Base-by-base conservation (phyloP, 2,888 invertebrate species). In the Hemicrepidius hirtus region DNA sequence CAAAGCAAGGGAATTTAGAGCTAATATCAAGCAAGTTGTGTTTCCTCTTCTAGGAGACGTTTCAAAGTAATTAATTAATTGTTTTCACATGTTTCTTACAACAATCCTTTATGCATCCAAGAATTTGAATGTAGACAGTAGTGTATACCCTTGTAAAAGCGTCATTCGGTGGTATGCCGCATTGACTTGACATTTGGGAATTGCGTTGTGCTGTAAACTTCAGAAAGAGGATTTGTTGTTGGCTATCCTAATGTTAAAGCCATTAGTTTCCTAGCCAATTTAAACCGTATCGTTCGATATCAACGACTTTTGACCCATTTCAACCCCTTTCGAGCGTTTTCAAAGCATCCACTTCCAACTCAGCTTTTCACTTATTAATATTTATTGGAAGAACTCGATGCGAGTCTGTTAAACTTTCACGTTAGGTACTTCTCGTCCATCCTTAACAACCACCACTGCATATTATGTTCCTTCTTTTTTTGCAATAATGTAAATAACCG, bases 211-310 rank as follows among this genome's bases (percentile, higher is more conserved):
- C 16, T 44, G 44, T 44, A 44, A 44, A 44, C 44, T 44, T 44
- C 16, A 44, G 44, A 7, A 44, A 44, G 16, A 44, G 44, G 44
- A 44, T 13, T 44, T 16, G 16, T 44, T 16, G 16, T 44, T 44
- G 16, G 49, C 49, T 49, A 28, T 63, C 46, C 49, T 40, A 62
- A 62, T 62, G 46, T 28, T 32, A 37, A 64, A 46, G 28, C 20
- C 49, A 64, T 64, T 35, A 49, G 41, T 57, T 50, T 44, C 1
- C 41, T 1, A 66, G 41, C 66, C 21, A 57, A 18, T 60, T 40
- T 20, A 66, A 66, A 55, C 57, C 57, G 40, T 41, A 57, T 66
- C 28, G 44, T 32, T 57, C 44, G 40, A 55, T 57, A 57, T 55
- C 57, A 44, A 16, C 28, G 66, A 55, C 37, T 49, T 65, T 21